Evolutionary conservation across 2,888 invertebrate genomes (phyloP), one percentile per base, ranked within the genome.

Genomic region (Serripes groenlandicus): DNA sequence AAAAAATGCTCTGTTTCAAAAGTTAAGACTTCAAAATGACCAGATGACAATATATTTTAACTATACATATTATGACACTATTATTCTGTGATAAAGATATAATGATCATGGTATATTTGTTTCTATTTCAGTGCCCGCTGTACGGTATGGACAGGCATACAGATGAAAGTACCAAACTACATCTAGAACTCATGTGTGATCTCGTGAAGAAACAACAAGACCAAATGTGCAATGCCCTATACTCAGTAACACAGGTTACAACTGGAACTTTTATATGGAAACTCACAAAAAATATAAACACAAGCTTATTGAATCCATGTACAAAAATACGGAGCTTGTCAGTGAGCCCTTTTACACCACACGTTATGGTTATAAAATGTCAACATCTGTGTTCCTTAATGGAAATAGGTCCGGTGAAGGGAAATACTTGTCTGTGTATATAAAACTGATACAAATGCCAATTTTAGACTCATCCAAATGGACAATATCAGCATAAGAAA

Each of bases 371-470:
- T 97, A 97, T 94, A 97, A 97, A 94, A 95, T 97, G 90, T 96
- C 98, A 96, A 98, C 98, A n/a, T 98, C 98, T 3, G 96, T 98
- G 86, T 98, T 98, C 95, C 96, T 98, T 30, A 98, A 98, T 94
- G 98, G 98, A 89, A 98, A 98, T 92, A 98, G 98, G 34, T 98
- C 98, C 0, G 98, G 98, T 34, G 98, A 98, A 94, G 97, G 97
- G 26, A 97, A 97, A 78, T 98, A 98, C 95, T 96, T 99, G 93
- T 98, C 98, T 0, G 97, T 98, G 56, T 99, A 98, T 95, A 98
- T 99, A 91, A 98, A 98, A 95, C 97, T 99, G 89, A 95, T 99
- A 26, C 98, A 98, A n/a, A n/a, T n/a, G n/a, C n/a, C n/a, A n/a
- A n/a, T n/a, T n/a, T n/a, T n/a, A n/a, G n/a, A n/a, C n/a, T n/a